Base-by-base conservation (phyloP, 1,140 invertebrate genomes). In the Hylyphantes graminicola region DNA sequence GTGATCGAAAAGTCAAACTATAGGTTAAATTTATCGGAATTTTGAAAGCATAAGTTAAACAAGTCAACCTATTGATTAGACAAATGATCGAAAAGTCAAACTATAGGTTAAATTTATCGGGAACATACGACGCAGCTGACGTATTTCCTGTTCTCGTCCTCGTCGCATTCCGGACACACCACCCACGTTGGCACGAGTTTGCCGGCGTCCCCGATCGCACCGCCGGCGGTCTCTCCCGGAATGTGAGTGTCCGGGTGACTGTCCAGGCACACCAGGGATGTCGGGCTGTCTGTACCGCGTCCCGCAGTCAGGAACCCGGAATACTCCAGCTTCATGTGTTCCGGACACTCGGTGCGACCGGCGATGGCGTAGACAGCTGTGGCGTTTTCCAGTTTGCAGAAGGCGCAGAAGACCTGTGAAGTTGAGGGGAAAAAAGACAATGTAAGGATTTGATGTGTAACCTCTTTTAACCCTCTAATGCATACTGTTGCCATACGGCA, bases 101-200 rank as follows among this genome's bases (percentile, higher is more conserved):
- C 35, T 35, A 35, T 35, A 35, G 35, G 35, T 35, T 35, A 5
- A 15, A 15, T 59, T 10, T 74, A 76, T 51, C 74, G 61, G 0
- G 74, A 76, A 19, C 74, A 76, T 10, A 76, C 74, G 3, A 76
- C 74, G 57, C 74, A 76, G n/a, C 48, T n/a, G 10, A 76, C 35
- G 15, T 50, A 76, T n/a, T 76, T 64, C 35, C 51, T 63, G 12
- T 63, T 51, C 19, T 64, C 74, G 13, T 64, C 74, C 3, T 76
- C 74, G 7, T 76, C 74, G 48, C 74, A 76, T 8, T 51, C 59
- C 0, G 13, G 7, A 19, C 74, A 76, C 0, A 19, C 8, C n/a
- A 15, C 50, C 74, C 59, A 64, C 2, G 63, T 61, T 0, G 74
- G 74, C 0, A 21, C 0, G n/a, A 76, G 9, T 13, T 9, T 11